These are phyloP conservation scores for Procavia capensis DNA, from an alignment of 2,113 vertebrate genomes.

Conservation along the genomic window DNA sequence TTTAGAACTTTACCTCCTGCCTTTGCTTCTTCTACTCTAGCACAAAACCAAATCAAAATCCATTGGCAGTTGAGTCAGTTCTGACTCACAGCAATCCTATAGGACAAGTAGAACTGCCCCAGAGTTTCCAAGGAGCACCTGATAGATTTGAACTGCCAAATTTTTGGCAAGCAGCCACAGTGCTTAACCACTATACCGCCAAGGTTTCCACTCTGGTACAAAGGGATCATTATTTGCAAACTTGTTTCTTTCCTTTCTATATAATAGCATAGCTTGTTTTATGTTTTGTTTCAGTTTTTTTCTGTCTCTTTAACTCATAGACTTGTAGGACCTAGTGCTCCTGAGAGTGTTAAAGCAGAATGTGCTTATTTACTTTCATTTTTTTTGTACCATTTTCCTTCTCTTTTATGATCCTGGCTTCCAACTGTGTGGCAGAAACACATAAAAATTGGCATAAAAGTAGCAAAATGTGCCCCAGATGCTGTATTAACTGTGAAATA, in stretches of 20 bases:
- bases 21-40: not conserved
- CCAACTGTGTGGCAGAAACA: conserved; percentile 72
- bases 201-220: not conserved
- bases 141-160: no score
- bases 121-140: no score
- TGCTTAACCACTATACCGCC: no score
- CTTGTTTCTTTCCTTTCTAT: not conserved
- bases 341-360: conserved; percentile 72
- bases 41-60: no score
- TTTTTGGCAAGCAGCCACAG: no score
- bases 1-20: not conserved
- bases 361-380: conserved; percentile 78
- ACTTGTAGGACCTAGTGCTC: conserved; percentile 4
- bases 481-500: conserved; percentile 77
- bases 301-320: conserved; percentile 63
- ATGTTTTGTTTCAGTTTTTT: not conserved
- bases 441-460: conserved; percentile 82
- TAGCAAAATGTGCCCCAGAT: conserved; percentile 80
- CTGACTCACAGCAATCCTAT: no score
- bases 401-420: conserved; percentile 76
- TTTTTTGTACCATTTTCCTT: conserved; percentile 76
- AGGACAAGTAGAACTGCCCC: no score
- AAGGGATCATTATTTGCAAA: not conserved
- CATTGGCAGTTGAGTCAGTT: no score
- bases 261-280: not conserved